Percentiles rank a stretch among this genome's conserved stretches.
Evolutionary conservation across 1,140 invertebrate genomes (phyloP).

Genomic region (Penaeus indicus): DNA sequence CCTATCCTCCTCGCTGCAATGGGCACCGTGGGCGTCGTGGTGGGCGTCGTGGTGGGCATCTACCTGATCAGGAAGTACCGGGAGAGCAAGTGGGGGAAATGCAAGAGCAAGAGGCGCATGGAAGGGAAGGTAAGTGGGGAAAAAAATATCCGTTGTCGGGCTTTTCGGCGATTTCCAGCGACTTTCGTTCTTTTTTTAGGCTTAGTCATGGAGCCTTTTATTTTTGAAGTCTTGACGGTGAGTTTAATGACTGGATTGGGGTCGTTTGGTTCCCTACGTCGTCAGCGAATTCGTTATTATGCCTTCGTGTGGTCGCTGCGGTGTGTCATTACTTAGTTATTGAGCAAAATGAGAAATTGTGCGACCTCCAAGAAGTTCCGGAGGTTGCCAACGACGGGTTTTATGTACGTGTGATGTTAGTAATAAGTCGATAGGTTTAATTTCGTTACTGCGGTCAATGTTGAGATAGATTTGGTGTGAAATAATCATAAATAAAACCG

Average conservation of each 20-base stretch:
- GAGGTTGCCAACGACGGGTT: too few relatives aligned
- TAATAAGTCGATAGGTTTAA: too few relatives aligned
- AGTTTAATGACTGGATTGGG: too few relatives aligned
- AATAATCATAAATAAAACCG: too few relatives aligned
- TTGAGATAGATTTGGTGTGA: too few relatives aligned
- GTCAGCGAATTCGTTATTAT: neutral
- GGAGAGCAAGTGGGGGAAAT: slow-evolving; percentile 62
- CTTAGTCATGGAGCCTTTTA: neutral
- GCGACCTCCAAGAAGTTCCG: too few relatives aligned
- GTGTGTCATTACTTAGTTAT: too few relatives aligned
- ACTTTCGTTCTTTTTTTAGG: neutral
- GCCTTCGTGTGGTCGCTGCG: neutral
- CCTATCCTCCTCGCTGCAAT: slow-evolving; percentile 39
- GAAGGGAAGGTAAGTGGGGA: slow-evolving; percentile 68
- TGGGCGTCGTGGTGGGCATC: slow-evolving; percentile 60
- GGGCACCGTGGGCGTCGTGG: slow-evolving; percentile 47
- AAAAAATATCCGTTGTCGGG: neutral
- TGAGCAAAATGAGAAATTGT: too few relatives aligned
- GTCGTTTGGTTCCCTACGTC: neutral
- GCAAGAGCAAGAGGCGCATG: slow-evolving; percentile 58
- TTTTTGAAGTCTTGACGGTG: neutral
- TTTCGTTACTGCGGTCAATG: too few relatives aligned
- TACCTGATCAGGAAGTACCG: slow-evolving; percentile 55
- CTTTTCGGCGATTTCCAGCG: neutral
- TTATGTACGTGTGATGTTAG: too few relatives aligned